These are phyloP conservation scores for Spinus olivaceus DNA, from an alignment of 2,797 vertebrate species.

Conservation along the genomic window DNA sequence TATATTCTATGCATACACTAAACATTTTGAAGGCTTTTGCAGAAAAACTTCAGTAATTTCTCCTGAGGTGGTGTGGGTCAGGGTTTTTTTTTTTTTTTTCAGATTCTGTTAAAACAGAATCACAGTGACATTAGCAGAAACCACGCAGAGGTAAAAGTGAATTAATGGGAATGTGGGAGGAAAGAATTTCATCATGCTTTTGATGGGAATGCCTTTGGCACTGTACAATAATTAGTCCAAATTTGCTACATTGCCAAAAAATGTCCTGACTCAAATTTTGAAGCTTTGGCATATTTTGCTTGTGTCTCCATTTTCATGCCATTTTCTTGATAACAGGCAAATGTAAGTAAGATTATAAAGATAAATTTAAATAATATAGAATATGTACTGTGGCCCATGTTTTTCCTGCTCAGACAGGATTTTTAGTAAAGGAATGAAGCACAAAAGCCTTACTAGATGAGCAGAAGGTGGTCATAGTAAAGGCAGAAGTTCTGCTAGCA, in stretches of 20 bases:
- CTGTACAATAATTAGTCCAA: slow-evolving; percentile 6
- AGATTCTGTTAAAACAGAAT: background rate
- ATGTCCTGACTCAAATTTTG: background rate
- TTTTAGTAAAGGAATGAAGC: background rate
- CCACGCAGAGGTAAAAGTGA: background rate
- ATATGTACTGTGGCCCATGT: background rate
- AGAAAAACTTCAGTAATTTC: background rate
- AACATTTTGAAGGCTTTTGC: background rate
- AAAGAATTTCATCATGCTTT: background rate
- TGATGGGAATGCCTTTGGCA: background rate
- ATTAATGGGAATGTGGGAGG: background rate
- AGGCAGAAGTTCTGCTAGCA: background rate
- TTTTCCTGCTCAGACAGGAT: background rate
- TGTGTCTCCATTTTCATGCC: background rate
- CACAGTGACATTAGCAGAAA: background rate
- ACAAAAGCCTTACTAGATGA: background rate
- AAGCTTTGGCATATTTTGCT: background rate
- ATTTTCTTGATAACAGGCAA: background rate
- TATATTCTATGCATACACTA: background rate
- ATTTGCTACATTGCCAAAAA: slow-evolving; percentile 29
- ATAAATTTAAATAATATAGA: background rate
- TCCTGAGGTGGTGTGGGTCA: background rate
- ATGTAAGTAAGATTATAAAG: background rate
- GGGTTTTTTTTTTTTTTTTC: background rate
- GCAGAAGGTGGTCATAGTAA: background rate